A percentile compares a stretch with the other conserved stretches of the same genome.
These are phyloP conservation scores for Eristalinus sepulchralis DNA, from an alignment of 2,888 invertebrate species.

Conservation along the genomic window DNA sequence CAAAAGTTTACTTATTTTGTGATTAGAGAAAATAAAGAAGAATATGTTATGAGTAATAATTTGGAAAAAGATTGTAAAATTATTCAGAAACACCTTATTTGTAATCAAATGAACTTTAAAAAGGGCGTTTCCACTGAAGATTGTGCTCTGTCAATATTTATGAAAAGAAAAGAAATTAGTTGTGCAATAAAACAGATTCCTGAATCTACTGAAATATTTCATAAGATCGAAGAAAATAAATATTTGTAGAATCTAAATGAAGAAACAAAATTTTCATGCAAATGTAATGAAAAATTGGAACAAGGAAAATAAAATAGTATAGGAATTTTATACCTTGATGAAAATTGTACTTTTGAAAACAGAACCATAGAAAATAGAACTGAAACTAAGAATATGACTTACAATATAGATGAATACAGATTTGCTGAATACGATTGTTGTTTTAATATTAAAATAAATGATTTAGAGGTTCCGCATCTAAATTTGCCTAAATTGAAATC, in stretches of 20 bases:
- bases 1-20: too few species aligned
- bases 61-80: too few species aligned
- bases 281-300: conserved; percentile 2
- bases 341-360: conserved; percentile 12
- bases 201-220: conserved; percentile 8
- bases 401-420: background rate
- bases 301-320: background rate
- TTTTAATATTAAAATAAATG: conserved; percentile 1
- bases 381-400: background rate
- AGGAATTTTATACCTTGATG: background rate
- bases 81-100: background rate
- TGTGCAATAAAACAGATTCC: background rate
- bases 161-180: background rate
- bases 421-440: conserved; percentile 12
- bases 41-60: too few species aligned
- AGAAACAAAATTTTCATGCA: conserved; percentile 12
- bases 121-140: background rate
- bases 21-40: too few species aligned
- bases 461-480: too few species aligned
- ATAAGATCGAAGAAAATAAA: conserved; percentile 12
- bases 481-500: conserved; percentile 13
- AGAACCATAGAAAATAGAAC: background rate
- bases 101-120: background rate
- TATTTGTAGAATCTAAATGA: conserved; percentile 11
- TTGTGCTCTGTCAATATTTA: background rate